Evolutionary conservation across 2,113 vertebrate genomes (phyloP), one percentile per base, ranked within the genome.

Genomic region (Chaetodon auriga): DNA sequence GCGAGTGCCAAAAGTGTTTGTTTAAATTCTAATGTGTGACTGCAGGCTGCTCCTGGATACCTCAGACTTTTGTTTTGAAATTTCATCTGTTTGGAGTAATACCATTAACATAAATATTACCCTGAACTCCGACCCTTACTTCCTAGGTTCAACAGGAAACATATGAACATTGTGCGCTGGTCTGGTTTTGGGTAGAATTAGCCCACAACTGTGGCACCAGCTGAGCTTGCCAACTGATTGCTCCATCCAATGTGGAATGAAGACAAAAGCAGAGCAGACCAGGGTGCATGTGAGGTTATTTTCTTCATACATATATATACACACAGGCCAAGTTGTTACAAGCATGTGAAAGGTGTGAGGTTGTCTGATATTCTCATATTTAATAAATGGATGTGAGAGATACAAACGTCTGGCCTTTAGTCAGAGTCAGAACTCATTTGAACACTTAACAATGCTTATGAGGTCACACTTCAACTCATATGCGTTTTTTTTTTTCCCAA

Each of bases 71-170:
- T 92, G 90, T 95, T 95, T 94, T 92, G 93, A 94, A 95, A 95
- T 86, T 36, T 55, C 83, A 94, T 92, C 88, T 51, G 87, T 90
- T 94, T 90, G 89, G 78, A 93, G 80, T 87, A 72, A 78, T 90
- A 87, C 85, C 79, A 90, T 94, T 92, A 94, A 92, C 61, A 84
- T 93, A 94, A 95, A 95, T 94, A 94, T 95, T 95, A 89, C 92
- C 88, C 83, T 94, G 92, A 92, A 91, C 92, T 94, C 82, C 66
- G 91, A 94, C 92, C 93, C 71, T 78, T 75, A 90, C 89, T 93
- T 94, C 92, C 92, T 86, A 79, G 80, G 87, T 90, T 91, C 92
- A 95, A 95, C 89, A 91, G 91, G 90, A 94, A 95, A 93, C 94
- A 95, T 90, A 94, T 95, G 92, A 94, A 82, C 60, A 79, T 43